phyloP scores from a whole-genome alignment of 2,113 vertebrate genomes.

The Tetrao urogallus region DNA sequence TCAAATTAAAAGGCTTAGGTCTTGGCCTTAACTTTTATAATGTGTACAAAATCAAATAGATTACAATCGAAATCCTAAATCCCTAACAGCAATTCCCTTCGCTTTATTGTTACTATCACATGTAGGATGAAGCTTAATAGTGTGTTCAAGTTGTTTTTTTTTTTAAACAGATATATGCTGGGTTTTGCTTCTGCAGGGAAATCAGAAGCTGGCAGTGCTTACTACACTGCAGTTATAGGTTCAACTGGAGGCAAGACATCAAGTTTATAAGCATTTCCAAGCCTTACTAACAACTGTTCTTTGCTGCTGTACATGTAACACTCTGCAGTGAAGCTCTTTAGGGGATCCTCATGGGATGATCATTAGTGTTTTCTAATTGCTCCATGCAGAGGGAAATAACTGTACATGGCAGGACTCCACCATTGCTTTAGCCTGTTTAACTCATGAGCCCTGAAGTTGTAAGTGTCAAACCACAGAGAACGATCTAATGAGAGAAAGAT shows the following conservation, averaged over 20 bases:
- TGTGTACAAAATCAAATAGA: not conserved
- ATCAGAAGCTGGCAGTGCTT: not conserved
- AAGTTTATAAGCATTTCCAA: not conserved
- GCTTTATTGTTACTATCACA: not conserved
- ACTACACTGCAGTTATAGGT: not conserved
- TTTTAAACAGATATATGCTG: not conserved
- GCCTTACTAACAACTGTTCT: not conserved
- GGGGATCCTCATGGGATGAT: not conserved
- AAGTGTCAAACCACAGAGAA: constrained; percentile 24
- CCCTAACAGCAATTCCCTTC: not conserved
- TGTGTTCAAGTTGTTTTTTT: not conserved
- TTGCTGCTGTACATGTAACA: not conserved
- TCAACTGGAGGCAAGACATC: not conserved
- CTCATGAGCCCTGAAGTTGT: not conserved
- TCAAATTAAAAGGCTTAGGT: not conserved
- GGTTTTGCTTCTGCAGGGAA: not conserved
- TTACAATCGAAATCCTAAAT: not conserved
- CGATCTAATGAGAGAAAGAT: constrained; percentile 31
- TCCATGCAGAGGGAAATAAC: not conserved
- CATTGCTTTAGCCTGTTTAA: not conserved
- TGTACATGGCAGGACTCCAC: not conserved
- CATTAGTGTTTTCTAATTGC: constrained; percentile 38
- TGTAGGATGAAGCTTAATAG: not conserved
- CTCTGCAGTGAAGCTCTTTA: not conserved
- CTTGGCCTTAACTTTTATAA: not conserved